phyloP scores from a whole-genome alignment of 2,797 vertebrate species.

The Malurus splendens region DNA sequence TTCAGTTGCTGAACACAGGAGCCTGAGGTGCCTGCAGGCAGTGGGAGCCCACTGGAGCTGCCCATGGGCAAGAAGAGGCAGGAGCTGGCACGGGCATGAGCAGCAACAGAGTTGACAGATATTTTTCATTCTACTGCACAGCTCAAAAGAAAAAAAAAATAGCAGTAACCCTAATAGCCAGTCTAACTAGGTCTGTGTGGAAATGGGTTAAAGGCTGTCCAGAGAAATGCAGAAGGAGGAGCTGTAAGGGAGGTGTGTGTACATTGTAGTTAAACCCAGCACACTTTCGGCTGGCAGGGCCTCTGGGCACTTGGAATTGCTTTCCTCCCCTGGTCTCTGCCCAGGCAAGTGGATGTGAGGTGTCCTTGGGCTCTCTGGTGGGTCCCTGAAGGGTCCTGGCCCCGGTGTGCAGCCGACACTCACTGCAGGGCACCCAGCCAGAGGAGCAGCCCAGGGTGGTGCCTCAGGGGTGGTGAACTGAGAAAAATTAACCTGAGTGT shows the following conservation, averaged over 20 bases:
- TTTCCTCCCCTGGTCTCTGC: background rate
- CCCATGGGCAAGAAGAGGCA: background rate
- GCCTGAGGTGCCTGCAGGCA: background rate
- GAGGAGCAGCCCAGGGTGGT: accelerated
- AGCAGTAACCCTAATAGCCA: background rate
- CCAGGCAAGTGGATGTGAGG: background rate
- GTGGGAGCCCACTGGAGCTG: background rate
- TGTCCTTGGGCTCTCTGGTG: background rate
- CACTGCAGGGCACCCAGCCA: accelerated
- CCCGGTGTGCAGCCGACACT: accelerated
- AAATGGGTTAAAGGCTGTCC: background rate
- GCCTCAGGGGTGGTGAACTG: background rate
- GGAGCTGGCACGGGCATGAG: background rate
- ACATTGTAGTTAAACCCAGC: background rate
- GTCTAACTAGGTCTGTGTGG: background rate
- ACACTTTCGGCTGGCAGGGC: background rate
- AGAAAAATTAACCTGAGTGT: background rate
- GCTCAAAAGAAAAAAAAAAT: background rate
- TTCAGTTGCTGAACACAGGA: background rate
- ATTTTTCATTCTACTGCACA: background rate
- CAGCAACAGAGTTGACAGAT: accelerated
- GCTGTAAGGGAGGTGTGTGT: background rate
- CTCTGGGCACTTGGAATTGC: background rate
- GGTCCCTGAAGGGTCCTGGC: accelerated
- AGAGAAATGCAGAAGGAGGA: background rate